Conservation (phyloP, 2,113 vertebrate genomes). For the Saiga tatarica region DNA sequence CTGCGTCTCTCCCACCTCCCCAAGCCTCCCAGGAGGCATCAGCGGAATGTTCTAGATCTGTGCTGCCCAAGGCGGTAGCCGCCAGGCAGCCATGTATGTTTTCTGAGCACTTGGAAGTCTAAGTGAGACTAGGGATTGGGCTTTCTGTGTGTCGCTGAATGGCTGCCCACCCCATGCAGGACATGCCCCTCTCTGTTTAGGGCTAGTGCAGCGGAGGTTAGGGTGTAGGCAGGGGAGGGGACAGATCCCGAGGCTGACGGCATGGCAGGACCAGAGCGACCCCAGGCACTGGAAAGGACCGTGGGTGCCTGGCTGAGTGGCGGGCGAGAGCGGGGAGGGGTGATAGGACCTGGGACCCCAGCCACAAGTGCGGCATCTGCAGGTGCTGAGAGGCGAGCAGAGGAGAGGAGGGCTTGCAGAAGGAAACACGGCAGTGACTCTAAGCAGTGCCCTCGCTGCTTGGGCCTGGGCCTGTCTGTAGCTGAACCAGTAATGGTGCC, state of each 20-base stretch:
- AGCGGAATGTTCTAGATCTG: background rate
- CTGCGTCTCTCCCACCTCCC: background rate
- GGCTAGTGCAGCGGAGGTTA: rapidly evolving
- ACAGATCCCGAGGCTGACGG: rapidly evolving
- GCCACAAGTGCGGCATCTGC: rapidly evolving
- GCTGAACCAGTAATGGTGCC: rapidly evolving
- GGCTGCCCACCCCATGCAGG: background rate
- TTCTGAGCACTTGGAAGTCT: rapidly evolving
- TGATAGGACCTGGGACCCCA: rapidly evolving
- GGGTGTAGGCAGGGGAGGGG: background rate
- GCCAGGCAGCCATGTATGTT: background rate
- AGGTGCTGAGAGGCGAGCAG: rapidly evolving
- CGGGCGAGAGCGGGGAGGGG: rapidly evolving
- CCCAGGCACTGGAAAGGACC: background rate
- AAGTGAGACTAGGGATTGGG: rapidly evolving
- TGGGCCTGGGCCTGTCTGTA: background rate
- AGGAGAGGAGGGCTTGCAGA: background rate
- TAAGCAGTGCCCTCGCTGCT: rapidly evolving
- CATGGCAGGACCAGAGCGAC: background rate
- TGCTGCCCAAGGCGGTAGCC: background rate
- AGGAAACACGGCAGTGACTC: background rate
- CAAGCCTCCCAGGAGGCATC: background rate
- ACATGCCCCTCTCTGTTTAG: background rate
- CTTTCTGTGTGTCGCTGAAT: rapidly evolving
- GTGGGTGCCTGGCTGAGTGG: background rate